phyloP scores from a whole-genome alignment of 92 coral and sea anemone species.

The Bergia puertoricense region DNA sequence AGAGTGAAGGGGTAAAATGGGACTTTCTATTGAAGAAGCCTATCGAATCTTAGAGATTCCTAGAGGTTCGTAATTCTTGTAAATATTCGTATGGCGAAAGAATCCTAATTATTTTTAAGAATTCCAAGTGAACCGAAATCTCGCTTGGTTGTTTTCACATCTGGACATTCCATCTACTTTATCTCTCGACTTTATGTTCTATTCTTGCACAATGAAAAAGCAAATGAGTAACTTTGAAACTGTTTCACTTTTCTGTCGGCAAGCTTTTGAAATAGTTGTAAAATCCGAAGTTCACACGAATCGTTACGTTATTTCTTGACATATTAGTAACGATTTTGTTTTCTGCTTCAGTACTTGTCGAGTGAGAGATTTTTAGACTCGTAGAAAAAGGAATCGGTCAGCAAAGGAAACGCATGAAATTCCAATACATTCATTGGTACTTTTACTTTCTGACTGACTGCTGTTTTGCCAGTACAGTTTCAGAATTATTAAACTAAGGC shows the following conservation, averaged over 20 bases:
- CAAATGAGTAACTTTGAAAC: not conserved
- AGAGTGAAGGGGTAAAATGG: slow-evolving; percentile 60
- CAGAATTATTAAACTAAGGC: not conserved
- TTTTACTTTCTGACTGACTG: not conserved
- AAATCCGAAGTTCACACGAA: not conserved
- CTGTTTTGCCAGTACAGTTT: not conserved
- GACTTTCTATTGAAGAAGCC: slow-evolving; percentile 79
- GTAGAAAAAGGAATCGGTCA: not conserved
- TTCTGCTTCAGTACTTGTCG: not conserved
- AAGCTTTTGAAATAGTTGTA: not conserved
- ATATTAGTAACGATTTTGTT: not conserved
- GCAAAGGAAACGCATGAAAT: not conserved
- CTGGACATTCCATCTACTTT: not conserved
- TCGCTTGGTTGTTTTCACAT: not conserved
- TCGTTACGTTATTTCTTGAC: not conserved
- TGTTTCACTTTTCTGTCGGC: not conserved
- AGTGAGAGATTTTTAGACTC: not conserved
- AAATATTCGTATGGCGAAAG: not conserved
- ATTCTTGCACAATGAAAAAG: not conserved
- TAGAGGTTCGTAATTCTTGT: slow-evolving; percentile 55
- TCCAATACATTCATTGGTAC: not conserved
- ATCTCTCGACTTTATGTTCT: not conserved
- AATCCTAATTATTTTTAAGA: not conserved
- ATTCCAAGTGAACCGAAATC: not conserved
- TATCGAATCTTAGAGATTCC: slow-evolving; percentile 78